These are phyloP conservation scores for Mimachlamys varia DNA, from an alignment of 2,888 invertebrate species.

Conservation along the genomic window DNA sequence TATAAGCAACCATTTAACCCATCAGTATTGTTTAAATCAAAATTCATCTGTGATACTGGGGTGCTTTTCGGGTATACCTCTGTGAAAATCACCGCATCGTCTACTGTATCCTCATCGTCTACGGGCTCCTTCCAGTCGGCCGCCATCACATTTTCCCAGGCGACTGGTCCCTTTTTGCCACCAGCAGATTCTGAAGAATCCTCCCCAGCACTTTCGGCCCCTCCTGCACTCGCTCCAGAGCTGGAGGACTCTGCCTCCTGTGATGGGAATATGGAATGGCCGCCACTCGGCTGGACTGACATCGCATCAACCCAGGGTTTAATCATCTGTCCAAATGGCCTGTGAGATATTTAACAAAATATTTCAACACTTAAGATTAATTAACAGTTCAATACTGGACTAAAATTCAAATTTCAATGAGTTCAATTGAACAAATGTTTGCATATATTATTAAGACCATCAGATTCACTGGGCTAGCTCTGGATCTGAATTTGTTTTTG, in stretches of 20 bases:
- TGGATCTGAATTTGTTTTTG: no score
- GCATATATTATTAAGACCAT: no score
- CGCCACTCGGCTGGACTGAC: conserved; percentile 71
- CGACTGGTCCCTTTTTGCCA: background rate
- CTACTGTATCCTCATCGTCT: background rate
- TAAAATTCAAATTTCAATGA: background rate
- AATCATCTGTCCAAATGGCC: conserved; percentile 79
- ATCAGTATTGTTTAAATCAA: no score
- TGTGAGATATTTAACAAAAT: conserved; percentile 53
- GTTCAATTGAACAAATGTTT: no score
- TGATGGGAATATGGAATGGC: conserved; percentile 61
- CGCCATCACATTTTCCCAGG: background rate
- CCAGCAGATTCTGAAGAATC: background rate
- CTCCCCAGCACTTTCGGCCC: background rate
- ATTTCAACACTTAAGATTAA: no score
- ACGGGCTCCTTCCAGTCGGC: conserved; percentile 4
- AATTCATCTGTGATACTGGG: no score
- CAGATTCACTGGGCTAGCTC: no score
- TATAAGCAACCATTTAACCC: no score
- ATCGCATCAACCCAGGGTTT: conserved; percentile 74
- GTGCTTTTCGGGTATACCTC: background rate
- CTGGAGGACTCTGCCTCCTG: background rate
- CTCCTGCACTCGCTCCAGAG: background rate
- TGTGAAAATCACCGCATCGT: conserved; percentile 15
- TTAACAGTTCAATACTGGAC: no score